Base-by-base conservation (phyloP, 1,140 invertebrate genomes). In the Acromyrmex charruanus region DNA sequence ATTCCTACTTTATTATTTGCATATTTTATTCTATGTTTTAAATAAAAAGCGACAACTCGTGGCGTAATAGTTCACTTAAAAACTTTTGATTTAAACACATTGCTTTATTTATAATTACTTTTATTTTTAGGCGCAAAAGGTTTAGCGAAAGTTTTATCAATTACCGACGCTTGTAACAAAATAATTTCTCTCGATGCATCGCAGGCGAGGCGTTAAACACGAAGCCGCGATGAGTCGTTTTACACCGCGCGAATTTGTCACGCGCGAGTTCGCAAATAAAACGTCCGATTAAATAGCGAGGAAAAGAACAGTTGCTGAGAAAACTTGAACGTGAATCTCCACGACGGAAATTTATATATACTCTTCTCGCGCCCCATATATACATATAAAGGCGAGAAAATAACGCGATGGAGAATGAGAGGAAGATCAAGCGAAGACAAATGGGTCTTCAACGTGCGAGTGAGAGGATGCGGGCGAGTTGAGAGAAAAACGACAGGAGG, bases 391-490 rank as follows among this genome's bases (percentile, higher is more conserved):
- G 7, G 14, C 6, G 55, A 61, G 80, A 39, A 14, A 87, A 66
- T 81, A 66, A 28, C 21, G 51, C 14, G 68, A 10, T 1, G 7
- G 14, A 72, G 25, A 74, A 51, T 49, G 14, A 18, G 10, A 82
- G 75, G 10, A 58, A 87, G 77, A 81, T 87, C 77, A 63, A 87
- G 71, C 35, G 31, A 35, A 65, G 59, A 75, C 55, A 53, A 81
- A 87, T 25, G 71, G 71, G 51, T 55, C 25, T 10, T 51, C 66
- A n/a, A 69, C 49, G 31, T 21, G 39, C 21, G 18, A n/a, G n/a
- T n/a, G n/a, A n/a, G n/a, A n/a, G n/a, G 16, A 21, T 16, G 21
- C 10, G n/a, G 2, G 21, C 6, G 39, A 79, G 71, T 31, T 39
- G 53, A 58, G 82, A 28, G 59, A 85, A 74, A 85, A 80, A 89